Evolutionary conservation across 2,888 invertebrate species (phyloP).

Genomic region (Eubasilissa splendida): DNA sequence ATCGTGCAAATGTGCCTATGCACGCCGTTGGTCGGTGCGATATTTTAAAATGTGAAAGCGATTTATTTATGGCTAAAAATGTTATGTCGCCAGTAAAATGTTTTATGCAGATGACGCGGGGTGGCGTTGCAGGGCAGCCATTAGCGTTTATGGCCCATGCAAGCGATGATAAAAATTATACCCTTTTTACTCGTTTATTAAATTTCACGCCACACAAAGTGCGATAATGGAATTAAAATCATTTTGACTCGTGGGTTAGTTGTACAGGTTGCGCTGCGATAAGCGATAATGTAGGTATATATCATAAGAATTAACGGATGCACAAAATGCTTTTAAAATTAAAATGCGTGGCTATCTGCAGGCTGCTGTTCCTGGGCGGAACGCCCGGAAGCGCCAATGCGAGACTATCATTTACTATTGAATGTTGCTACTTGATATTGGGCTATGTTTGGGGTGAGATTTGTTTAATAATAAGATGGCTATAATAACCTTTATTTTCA

Average conservation of each 20-base stretch:
- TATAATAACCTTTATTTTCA: no score
- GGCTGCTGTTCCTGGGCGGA: no score
- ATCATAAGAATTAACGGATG: neutral
- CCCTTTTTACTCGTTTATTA: neutral
- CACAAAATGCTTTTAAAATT: neutral
- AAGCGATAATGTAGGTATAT: neutral
- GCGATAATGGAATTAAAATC: conserved; percentile 5
- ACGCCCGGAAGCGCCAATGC: no score
- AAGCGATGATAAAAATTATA: no score
- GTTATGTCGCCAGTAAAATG: conserved; percentile 2
- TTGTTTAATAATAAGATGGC: no score
- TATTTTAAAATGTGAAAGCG: neutral
- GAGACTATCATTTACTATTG: no score
- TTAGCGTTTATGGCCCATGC: no score
- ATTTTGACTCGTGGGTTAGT: neutral
- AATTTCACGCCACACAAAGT: neutral
- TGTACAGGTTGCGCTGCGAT: neutral
- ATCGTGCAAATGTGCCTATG: no score
- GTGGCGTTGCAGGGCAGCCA: neutral
- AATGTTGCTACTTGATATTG: no score
- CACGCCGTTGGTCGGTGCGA: no score
- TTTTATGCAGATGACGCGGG: neutral
- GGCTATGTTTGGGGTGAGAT: no score
- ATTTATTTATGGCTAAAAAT: neutral
- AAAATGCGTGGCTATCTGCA: no score